phyloP scores from a whole-genome alignment of 2,797 vertebrate species.

The Hemitrygon akajei region DNA sequence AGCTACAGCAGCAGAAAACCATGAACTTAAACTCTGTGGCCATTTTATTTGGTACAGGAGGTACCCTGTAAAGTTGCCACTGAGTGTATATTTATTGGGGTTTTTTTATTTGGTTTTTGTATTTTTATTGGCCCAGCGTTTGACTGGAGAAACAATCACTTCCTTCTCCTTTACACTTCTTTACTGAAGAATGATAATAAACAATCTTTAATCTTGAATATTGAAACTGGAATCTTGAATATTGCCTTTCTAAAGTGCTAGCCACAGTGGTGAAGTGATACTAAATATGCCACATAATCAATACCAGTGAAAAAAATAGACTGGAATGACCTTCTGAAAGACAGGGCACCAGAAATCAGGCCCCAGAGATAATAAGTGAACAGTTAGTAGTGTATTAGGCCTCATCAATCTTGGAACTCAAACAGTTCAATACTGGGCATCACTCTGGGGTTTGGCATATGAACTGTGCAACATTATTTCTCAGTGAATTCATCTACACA shows the following conservation, averaged over 20 bases:
- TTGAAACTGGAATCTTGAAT: neutral
- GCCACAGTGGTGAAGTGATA: neutral
- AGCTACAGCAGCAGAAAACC: too few species aligned
- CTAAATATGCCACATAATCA: slow-evolving; percentile 54
- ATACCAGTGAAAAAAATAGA: slow-evolving; percentile 55
- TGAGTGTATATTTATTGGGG: too few species aligned
- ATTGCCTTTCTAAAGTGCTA: slow-evolving; percentile 16
- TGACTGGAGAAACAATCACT: too few species aligned
- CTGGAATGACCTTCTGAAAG: slow-evolving; percentile 60
- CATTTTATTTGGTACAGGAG: too few species aligned
- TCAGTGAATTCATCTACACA: neutral
- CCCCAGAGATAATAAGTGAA: slow-evolving; percentile 62
- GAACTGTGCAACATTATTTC: slow-evolving; percentile 14
- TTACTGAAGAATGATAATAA: too few species aligned
- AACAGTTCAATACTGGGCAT: slow-evolving; percentile 48
- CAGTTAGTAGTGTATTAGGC: slow-evolving; percentile 62
- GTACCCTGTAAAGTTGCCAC: too few species aligned
- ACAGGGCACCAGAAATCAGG: slow-evolving; percentile 55
- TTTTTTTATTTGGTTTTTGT: too few species aligned
- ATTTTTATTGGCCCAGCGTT: too few species aligned
- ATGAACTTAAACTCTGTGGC: too few species aligned
- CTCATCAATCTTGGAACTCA: slow-evolving; percentile 57
- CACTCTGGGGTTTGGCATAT: slow-evolving; percentile 38
- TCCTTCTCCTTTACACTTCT: too few species aligned
- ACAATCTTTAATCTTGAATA: too few species aligned